Evolutionary conservation across 2,113 vertebrate species (phyloP).

Genomic region (Brachirus orientalis): DNA sequence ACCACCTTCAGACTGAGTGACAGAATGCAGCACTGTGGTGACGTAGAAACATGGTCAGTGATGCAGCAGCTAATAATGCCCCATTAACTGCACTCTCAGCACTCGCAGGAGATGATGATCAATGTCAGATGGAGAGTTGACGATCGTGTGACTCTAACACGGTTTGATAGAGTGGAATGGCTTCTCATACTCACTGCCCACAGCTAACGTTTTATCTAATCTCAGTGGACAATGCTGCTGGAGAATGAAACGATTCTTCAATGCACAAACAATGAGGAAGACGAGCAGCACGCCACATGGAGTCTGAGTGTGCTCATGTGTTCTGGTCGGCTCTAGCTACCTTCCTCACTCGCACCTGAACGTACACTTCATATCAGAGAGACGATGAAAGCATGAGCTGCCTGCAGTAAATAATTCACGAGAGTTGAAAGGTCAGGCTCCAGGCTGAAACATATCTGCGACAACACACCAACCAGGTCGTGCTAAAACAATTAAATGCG

Average conservation of each 20-base stretch:
- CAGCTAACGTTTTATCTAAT: conserved; percentile 23
- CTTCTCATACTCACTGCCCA: conserved; percentile 41
- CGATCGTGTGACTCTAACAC: conserved; percentile 33
- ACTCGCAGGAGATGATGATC: conserved; percentile 35
- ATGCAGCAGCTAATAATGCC: no score
- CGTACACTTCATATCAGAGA: not conserved
- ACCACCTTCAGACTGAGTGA: no score
- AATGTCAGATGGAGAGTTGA: conserved; percentile 36
- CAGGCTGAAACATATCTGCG: conserved; percentile 4
- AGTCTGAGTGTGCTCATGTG: conserved; percentile 48
- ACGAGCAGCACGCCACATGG: not conserved
- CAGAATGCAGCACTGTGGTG: no score
- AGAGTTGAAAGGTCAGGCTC: not conserved
- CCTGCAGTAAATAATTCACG: not conserved
- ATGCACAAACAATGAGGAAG: not conserved
- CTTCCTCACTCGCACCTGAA: not conserved
- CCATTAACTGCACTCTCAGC: no score
- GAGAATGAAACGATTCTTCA: conserved; percentile 10
- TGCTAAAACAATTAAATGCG: conserved; percentile 47
- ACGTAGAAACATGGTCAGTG: no score
- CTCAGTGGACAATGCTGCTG: conserved; percentile 16
- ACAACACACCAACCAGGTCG: conserved; percentile 13
- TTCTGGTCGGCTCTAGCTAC: conserved; percentile 48
- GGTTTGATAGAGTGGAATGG: conserved; percentile 37
- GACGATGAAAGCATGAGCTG: not conserved